Conservation (phyloP, 2,888 invertebrate genomes). For the Ryuthela nishihirai region DNA sequence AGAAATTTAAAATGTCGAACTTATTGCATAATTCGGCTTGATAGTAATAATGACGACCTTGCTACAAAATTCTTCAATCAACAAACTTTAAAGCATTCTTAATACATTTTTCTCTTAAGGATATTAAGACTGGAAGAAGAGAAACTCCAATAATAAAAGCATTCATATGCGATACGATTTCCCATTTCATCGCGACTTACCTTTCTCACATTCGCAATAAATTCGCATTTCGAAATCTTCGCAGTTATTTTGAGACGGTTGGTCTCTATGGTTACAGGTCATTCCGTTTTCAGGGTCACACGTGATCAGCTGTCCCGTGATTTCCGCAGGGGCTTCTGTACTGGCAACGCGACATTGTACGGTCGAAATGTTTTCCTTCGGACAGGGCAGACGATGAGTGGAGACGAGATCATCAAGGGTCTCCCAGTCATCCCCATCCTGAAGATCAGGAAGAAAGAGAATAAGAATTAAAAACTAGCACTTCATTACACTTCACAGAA, state of each 20-base stretch:
- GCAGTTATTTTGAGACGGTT: conserved; percentile 53
- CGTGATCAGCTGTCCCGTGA: conserved; percentile 68
- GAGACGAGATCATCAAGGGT: not conserved
- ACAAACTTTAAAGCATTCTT: too few relatives aligned
- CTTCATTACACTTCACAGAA: not conserved
- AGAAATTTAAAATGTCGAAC: too few relatives aligned
- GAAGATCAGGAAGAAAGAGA: not conserved
- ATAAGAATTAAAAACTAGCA: not conserved
- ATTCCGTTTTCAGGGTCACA: conserved; percentile 72
- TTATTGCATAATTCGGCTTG: too few relatives aligned
- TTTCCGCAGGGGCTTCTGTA: conserved; percentile 61
- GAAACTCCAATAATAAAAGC: too few relatives aligned
- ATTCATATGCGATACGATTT: too few relatives aligned
- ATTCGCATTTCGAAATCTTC: conserved; percentile 80
- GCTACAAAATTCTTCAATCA: too few relatives aligned
- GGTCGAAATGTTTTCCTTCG: conserved; percentile 57
- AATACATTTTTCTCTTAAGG: too few relatives aligned
- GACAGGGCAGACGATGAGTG: conserved; percentile 4
- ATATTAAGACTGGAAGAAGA: too few relatives aligned
- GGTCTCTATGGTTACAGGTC: conserved; percentile 56
- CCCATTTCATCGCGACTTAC: too few relatives aligned
- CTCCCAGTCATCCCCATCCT: conserved; percentile 22
- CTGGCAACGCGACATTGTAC: conserved; percentile 71
- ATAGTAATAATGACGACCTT: too few relatives aligned
- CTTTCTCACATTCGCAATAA: conserved; percentile 20